Evolutionary conservation across 2,888 invertebrate genomes (phyloP), one percentile per base, ranked within the genome.

Genomic region (Ommatoiulus sabulosus): DNA sequence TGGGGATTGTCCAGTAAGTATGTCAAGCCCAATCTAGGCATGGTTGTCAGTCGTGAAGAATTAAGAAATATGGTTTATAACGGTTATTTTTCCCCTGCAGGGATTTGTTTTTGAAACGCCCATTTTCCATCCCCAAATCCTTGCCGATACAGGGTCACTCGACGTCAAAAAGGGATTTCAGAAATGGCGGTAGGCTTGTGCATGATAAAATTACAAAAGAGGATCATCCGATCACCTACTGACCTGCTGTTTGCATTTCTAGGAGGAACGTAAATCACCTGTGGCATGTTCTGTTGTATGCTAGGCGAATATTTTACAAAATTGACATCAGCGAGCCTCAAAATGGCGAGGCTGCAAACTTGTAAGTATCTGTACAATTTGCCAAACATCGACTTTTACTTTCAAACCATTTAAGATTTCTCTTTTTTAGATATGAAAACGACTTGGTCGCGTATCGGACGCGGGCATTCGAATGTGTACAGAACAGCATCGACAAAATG

Each of bases 241-340:
- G n/a, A 63, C 17, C 12, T 87, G 44, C 46, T 80, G 46, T 63
- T 87, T 24, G 44, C 7, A 80, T 72, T 90, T 91, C 46, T 90
- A 93, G 93, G 90, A 95, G 95, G 92, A 96, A 95, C 90, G 95
- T 95, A 88, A 96, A 97, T 92, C 97, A 97, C 91, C 94, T 98
- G 85, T 98, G 97, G 97, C 97, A 98, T 93, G 94, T 98, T 90
- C 93, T 98, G 57, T 96, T 97, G 93, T 97, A 96, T 92, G 94
- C 97, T 89, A 95, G 96, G 90, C 95, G 96, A 93, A 95, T 96
- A 91, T 97, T 98, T 93, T 94, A 95, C 90, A 96, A 97, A 93
- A 94, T 97, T n/a, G 95, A 96, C 92, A 94, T 95, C 86, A 95
- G 95, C 92, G 95, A 94, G 90, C 94, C 96, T 89, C 93, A 95